A percentile compares a stretch with the other conserved stretches of the same genome.
phyloP scores from a whole-genome alignment of 2,888 invertebrate genomes.

The Callinectes sapidus region DNA sequence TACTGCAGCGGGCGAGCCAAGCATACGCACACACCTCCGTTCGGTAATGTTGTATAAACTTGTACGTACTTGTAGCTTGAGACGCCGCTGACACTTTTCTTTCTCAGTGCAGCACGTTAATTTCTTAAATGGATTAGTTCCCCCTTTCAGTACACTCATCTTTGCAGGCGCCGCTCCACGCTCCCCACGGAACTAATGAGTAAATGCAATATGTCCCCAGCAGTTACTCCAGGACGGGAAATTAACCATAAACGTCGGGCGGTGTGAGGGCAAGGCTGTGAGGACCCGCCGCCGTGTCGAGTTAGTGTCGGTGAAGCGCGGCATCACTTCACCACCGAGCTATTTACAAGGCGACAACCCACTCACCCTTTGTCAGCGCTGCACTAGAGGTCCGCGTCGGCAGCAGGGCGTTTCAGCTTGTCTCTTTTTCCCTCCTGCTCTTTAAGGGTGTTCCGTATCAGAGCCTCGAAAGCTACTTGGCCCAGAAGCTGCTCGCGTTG shows the following conservation, averaged over 20 bases:
- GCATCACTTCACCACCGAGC: background rate
- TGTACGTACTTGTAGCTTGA: no score
- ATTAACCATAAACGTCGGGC: background rate
- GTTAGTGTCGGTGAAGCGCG: background rate
- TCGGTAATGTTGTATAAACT: background rate
- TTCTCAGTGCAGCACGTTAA: background rate
- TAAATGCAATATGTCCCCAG: conserved; percentile 11
- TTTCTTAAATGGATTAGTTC: conserved; percentile 10
- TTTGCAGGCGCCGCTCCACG: background rate
- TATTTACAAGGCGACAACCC: conserved; percentile 5
- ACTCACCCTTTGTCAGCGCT: background rate
- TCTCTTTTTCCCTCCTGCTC: conserved; percentile 25
- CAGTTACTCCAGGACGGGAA: conserved; percentile 8
- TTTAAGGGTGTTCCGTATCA: conserved; percentile 15
- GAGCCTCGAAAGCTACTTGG: conserved; percentile 16
- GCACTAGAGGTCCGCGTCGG: background rate
- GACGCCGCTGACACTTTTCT: background rate
- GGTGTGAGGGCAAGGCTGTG: background rate
- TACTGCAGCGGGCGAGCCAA: background rate
- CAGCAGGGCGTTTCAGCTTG: background rate
- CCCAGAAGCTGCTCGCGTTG: conserved; percentile 3
- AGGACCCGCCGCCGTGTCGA: background rate
- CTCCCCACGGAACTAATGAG: conserved; percentile 8
- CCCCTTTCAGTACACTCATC: conserved; percentile 9
- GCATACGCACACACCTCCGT: background rate